Base-by-base conservation (phyloP, 2,888 invertebrate species). In the Dryocosmus kuriphilus region DNA sequence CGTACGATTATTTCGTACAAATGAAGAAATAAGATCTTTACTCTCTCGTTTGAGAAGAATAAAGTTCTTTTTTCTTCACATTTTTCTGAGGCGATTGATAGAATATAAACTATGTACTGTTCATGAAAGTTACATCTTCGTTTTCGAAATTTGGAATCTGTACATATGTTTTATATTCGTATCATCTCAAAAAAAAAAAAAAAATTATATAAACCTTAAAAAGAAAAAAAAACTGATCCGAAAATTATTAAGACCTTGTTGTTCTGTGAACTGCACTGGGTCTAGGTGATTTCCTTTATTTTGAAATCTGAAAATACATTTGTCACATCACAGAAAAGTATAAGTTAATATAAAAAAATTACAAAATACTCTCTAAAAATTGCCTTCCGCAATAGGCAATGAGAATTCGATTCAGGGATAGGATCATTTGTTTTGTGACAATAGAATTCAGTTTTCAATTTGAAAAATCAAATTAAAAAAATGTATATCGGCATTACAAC, bases 141-240 rank as follows among this genome's bases (percentile, higher is more conserved):
- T 19, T n/a, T 27, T 62, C 19, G 22, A 35, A 63, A 22, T 35
- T 6, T 35, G 38, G 16, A 60, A 60, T 61, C 51, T 4, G 75
- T 60, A 61, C 55, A 75, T 35, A 14, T 16, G 60, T 51, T 46
- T 41, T 46, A 61, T 74, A 55, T 63, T 74, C 71, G 75, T 76
- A 77, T 46, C 79, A 77, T 78, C 75, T 74, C 77, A 63, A 80
- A 30, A 76, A 55, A 65, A 80, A 74, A 27, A 74, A 76, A 41
- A 38, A 32, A 19, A 57, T 51, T 60, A 46, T 22, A 24, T 41
- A 65, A 74, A 41, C 5, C 14, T 38, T 38, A 4, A 46, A 74
- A 60, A 73, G 55, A 19, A 46, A 32, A 8, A 27, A 77, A 30
- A 74, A 41, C 41, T 19, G 30, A 71, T 19, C 24, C 32, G 71